These are phyloP conservation scores for Ictalurus punctatus DNA, from an alignment of 2,113 vertebrate species.

Conservation along the genomic window DNA sequence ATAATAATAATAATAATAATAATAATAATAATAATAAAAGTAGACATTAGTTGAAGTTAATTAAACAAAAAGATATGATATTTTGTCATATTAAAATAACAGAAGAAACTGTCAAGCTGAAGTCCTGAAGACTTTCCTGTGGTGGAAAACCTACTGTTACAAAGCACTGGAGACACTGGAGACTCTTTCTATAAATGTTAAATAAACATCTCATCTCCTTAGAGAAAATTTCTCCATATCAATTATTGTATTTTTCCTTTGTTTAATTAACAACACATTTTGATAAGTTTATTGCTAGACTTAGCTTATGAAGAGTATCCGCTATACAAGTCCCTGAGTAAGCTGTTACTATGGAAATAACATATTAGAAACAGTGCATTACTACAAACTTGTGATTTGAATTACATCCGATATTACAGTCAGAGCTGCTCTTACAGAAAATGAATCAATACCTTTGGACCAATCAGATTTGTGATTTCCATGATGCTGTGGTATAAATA, in stretches of 20 bases:
- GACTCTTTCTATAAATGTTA: background rate
- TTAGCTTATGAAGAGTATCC: background rate
- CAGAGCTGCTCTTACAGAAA: background rate
- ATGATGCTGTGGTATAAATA: background rate
- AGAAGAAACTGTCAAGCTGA: background rate
- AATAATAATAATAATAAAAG: too few species aligned
- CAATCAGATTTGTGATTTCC: background rate
- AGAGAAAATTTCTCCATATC: background rate
- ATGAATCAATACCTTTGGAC: background rate
- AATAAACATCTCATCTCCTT: background rate
- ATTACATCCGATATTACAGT: background rate
- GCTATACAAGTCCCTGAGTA: background rate
- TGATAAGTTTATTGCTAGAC: background rate
- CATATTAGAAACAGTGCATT: background rate
- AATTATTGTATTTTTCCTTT: background rate
- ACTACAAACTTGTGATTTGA: background rate
- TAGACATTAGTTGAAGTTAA: background rate
- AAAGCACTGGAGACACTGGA: background rate
- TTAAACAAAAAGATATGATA: background rate
- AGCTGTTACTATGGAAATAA: background rate
- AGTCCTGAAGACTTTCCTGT: background rate
- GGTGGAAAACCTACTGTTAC: background rate
- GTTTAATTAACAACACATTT: background rate
- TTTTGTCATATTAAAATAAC: background rate
- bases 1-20: too few species aligned